A percentile compares a stretch with the other conserved stretches of the same genome.
These are phyloP conservation scores for Dicyrtomina minuta DNA, from an alignment of 2,888 invertebrate genomes.

Conservation along the genomic window DNA sequence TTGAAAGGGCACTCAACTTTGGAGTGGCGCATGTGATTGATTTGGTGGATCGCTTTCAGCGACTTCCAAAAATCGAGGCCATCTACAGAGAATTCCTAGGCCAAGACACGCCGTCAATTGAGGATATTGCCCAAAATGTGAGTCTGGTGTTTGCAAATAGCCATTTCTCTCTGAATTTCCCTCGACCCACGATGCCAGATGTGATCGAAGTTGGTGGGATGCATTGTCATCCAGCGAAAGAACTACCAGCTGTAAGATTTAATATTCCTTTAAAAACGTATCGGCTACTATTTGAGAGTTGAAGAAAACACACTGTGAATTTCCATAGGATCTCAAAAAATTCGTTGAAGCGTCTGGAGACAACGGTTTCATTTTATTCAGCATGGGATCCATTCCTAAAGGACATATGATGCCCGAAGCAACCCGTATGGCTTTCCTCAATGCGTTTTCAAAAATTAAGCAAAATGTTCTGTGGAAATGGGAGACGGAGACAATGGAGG, in stretches of 20 bases:
- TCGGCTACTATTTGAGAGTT: background rate
- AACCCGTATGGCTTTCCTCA: background rate
- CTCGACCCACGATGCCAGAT: slow-evolving; percentile 58
- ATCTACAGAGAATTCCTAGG: slow-evolving; percentile 55
- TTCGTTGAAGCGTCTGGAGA: background rate
- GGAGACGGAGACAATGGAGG: too few species aligned
- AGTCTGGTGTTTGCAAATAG: slow-evolving; percentile 58
- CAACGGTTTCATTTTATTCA: slow-evolving; percentile 4
- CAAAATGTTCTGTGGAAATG: background rate
- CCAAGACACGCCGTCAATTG: slow-evolving; percentile 55
- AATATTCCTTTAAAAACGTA: background rate
- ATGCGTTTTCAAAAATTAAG: background rate
- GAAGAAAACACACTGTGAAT: background rate
- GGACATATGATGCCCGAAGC: background rate
- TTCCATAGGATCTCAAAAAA: slow-evolving; percentile 1
- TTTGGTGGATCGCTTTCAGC: background rate
- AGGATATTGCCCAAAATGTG: slow-evolving; percentile 49
- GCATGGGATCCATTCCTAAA: background rate
- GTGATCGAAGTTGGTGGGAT: slow-evolving; percentile 62
- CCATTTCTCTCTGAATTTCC: slow-evolving; percentile 58
- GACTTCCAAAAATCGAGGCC: slow-evolving; percentile 44
- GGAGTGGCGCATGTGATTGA: background rate
- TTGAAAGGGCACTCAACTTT: background rate
- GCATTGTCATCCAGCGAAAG: slow-evolving; percentile 57
- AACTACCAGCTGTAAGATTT: slow-evolving; percentile 49